Evolutionary conservation across 2,888 invertebrate genomes (phyloP), one percentile per base, ranked within the genome.

Genomic region (Linnaemya vulpina): DNA sequence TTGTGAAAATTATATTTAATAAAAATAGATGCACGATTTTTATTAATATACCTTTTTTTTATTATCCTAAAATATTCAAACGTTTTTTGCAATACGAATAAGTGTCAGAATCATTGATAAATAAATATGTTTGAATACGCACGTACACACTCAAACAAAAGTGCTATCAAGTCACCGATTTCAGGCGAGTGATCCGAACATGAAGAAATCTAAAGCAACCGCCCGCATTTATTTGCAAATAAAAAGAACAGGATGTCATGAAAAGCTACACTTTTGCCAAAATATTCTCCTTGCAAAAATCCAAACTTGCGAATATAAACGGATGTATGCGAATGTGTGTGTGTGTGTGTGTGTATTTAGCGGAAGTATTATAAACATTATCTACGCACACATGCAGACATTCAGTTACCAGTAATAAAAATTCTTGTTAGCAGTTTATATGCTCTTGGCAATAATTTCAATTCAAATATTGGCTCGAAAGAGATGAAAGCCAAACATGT

Each of bases 401-500:
- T 51, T 20, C 51, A 62, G 25, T 46, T 10, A 40, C 25, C 22
- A 43, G n/a, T 30, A 17, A 53, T 58, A n/a, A 10, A 40, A 40
- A 40, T 22, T 43, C 51, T 53, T 62, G 51, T 53, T 51, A 58
- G 58, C 67, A 46, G 5, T 35, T 55, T 22, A 55, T 30, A 51
- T 38, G 49, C 70, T 51, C 51, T 51, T 62, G 77, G 60, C 46
- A 38, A 55, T n/a, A 53, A 30, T 63, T 78, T 43, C 25, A 55
- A 46, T 5, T 43, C 30, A 71, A 71, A 78, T 78, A 53, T 63
- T 71, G 43, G 25, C 43, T 58, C 51, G 15, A 51, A 58, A 15
- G 46, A 70, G 43, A 62, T 68, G 22, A 60, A 70, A 70, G 46
- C 30, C 38, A 70, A 81, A 81, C 43, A 70, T 63, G n/a, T 38